These are phyloP conservation scores for Zootermopsis nevadensis DNA, from an alignment of 2,888 invertebrate genomes.

Conservation along the genomic window DNA sequence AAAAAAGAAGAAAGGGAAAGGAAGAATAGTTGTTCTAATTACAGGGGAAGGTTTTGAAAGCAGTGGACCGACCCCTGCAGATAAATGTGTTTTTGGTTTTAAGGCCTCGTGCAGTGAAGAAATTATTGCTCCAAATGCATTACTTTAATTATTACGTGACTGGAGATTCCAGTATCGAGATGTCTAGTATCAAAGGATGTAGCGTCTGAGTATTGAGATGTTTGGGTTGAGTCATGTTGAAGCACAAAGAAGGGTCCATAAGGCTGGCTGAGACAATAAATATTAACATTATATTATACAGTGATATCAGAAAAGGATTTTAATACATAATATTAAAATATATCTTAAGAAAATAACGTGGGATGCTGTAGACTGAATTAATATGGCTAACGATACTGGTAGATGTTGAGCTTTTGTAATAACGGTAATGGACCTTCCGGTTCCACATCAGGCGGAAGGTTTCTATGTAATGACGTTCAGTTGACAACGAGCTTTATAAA, in stretches of 20 bases:
- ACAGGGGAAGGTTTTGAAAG: conserved; percentile 8
- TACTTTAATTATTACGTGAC: conserved; percentile 11
- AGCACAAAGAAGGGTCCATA: background rate
- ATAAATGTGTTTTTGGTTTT: conserved; percentile 13
- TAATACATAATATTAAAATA: no score
- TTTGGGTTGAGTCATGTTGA: background rate
- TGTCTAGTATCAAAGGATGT: background rate
- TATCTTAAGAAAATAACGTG: no score
- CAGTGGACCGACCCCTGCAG: background rate
- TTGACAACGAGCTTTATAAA: no score
- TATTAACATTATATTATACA: no score
- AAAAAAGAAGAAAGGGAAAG: background rate
- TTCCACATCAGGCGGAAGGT: no score
- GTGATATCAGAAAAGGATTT: no score
- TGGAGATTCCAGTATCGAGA: background rate
- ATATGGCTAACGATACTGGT: no score
- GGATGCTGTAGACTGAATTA: no score
- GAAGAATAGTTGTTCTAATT: conserved; percentile 5
- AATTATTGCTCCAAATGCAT: conserved; percentile 7
- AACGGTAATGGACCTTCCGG: no score
- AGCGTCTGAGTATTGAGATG: background rate
- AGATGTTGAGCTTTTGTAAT: no score
- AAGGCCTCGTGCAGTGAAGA: conserved; percentile 2
- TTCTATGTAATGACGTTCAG: no score
- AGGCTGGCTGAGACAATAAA: background rate